Percentiles rank a stretch among this genome's conserved stretches.
Conservation (phyloP, 2,113 vertebrate genomes). For the Hippocampus guttulatus region DNA sequence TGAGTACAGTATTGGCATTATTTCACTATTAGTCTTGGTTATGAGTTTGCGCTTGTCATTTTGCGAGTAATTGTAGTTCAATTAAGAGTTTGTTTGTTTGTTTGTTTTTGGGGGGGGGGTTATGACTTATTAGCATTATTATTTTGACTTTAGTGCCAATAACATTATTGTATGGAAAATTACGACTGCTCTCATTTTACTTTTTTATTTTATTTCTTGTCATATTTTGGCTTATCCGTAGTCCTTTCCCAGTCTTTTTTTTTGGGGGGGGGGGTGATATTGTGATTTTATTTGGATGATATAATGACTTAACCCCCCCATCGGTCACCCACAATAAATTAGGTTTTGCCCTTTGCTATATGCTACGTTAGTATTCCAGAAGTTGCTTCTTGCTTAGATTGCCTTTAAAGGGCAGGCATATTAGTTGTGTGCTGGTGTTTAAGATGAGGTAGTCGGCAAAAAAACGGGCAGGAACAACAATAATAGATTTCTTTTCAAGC, state of each 20-base stretch:
- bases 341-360: neutral
- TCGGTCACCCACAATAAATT: neutral
- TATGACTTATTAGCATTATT: neutral
- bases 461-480: neutral
- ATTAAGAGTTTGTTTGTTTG: neutral
- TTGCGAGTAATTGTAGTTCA: neutral
- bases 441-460: neutral
- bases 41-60: neutral
- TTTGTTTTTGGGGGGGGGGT: neutral
- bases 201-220: too few relatives aligned
- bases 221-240: too few relatives aligned
- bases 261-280: too few relatives aligned
- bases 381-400: neutral
- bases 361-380: neutral
- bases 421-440: neutral
- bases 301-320: neutral
- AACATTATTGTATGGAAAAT: neutral
- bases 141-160: neutral
- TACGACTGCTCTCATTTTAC: too few relatives aligned
- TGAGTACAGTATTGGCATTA: neutral
- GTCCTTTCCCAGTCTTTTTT: too few relatives aligned
- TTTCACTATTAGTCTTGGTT: neutral
- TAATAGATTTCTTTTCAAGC: too few relatives aligned
- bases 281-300: too few relatives aligned
- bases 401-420: neutral